Evolutionary conservation across 2,888 invertebrate species (phyloP).

Genomic region (Plagodis dolabraria): DNA sequence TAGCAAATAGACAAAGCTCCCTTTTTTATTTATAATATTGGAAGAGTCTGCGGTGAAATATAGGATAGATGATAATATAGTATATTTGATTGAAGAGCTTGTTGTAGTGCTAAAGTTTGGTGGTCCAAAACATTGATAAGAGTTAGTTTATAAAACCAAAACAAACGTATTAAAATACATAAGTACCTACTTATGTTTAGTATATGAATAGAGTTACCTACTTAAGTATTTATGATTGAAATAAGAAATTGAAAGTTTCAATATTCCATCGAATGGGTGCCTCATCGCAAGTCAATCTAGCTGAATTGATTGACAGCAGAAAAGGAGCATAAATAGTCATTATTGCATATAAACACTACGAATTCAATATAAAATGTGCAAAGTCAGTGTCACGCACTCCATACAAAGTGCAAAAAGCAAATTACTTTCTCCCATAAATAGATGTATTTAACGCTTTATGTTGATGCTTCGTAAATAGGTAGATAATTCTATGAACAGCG

Average conservation of each 20-base stretch:
- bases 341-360: constrained; percentile 3
- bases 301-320: constrained; percentile 1
- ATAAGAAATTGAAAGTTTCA: background rate
- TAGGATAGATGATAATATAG: no score
- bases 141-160: no score
- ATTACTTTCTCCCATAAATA: constrained; percentile 38
- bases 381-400: constrained; percentile 25
- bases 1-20: no score
- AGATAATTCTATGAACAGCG: constrained; percentile 19
- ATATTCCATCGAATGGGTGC: background rate
- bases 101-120: no score
- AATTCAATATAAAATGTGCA: constrained; percentile 23
- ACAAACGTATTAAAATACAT: no score
- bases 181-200: no score
- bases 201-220: no score
- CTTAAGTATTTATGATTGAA: no score
- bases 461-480: constrained; percentile 30
- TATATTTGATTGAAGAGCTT: no score
- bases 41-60: no score
- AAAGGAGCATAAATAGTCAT: constrained; percentile 2
- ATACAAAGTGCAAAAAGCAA: constrained; percentile 22
- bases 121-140: no score
- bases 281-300: background rate
- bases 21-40: no score
- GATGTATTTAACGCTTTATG: constrained; percentile 12